phyloP scores from a whole-genome alignment of 2,113 vertebrate genomes.

The Phrynosoma blainvillii region DNA sequence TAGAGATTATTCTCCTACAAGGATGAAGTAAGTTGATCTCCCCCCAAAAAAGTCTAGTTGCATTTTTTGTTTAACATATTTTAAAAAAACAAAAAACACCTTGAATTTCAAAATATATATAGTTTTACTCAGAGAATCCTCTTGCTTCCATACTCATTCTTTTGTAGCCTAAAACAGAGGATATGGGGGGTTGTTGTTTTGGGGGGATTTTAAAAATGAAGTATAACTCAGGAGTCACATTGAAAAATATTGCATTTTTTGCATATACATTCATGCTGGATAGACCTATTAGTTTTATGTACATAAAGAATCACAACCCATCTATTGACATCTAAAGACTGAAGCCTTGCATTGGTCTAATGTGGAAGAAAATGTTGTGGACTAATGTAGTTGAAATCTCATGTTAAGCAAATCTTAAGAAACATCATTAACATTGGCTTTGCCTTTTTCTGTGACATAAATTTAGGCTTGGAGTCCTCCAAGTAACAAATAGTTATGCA shows the following conservation, averaged over 20 bases:
- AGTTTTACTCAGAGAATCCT: not conserved
- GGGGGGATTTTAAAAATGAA: not conserved
- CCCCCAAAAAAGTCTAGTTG: not conserved
- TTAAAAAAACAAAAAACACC: not conserved
- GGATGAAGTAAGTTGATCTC: not conserved
- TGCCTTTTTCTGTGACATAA: not conserved
- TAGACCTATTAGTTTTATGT: not conserved
- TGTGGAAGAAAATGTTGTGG: not conserved
- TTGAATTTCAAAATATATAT: not conserved
- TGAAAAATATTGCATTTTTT: not conserved
- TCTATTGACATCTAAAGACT: not conserved
- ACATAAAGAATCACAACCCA: too few relatives aligned
- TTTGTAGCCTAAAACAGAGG: not conserved
- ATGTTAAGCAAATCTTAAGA: not conserved
- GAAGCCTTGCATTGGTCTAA: not conserved
- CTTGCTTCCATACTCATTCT: not conserved
- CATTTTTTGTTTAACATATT: not conserved
- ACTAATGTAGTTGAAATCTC: not conserved
- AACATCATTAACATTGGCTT: not conserved
- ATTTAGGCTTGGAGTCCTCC: not conserved
- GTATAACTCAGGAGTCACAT: not conserved
- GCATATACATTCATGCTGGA: not conserved
- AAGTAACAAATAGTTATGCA: too few relatives aligned
- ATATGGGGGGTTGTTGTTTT: not conserved
- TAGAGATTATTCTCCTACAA: conserved; percentile 28